A percentile compares a stretch with the other conserved stretches of the same genome.
Evolutionary conservation across 2,113 vertebrate species (phyloP).

Genomic region (Grammomys dolichurus): DNA sequence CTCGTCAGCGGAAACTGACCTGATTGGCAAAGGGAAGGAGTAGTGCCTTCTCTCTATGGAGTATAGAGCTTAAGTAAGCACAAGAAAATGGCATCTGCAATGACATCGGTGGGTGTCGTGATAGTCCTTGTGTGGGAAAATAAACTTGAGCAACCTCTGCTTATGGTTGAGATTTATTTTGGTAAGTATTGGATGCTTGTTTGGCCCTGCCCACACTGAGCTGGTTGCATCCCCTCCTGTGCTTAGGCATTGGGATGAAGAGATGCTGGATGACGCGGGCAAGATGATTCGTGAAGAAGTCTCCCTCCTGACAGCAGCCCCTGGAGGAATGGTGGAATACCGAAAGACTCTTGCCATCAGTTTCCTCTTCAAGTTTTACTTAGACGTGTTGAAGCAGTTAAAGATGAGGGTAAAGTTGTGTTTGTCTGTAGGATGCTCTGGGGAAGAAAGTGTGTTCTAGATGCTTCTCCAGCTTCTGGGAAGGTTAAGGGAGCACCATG

Average conservation of each 20-base stretch:
- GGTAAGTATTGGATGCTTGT: not conserved
- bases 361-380: constrained; percentile 91
- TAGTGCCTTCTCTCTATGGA: not conserved
- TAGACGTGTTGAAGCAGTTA: constrained; percentile 86
- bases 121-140: not conserved
- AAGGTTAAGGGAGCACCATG: not conserved
- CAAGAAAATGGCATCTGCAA: not conserved
- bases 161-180: not conserved
- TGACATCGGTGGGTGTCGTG: not conserved
- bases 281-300: constrained; percentile 89
- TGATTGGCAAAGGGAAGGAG: not conserved
- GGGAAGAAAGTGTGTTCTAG: not conserved
- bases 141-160: not conserved
- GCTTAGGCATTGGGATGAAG: constrained; percentile 88
- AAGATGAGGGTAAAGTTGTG: constrained; percentile 83
- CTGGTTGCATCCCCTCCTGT: not conserved
- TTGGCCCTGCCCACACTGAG: not conserved
- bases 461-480: not conserved
- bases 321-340: constrained; percentile 88
- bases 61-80: not conserved
- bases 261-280: constrained; percentile 88
- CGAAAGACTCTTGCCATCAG: constrained; percentile 88
- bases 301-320: constrained; percentile 78
- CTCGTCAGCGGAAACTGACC: not conserved
- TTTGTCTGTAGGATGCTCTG: not conserved